Evolutionary conservation across 2,113 vertebrate species (phyloP), one percentile per base, ranked within the genome.

Genomic region (Ctenodactylus gundi): DNA sequence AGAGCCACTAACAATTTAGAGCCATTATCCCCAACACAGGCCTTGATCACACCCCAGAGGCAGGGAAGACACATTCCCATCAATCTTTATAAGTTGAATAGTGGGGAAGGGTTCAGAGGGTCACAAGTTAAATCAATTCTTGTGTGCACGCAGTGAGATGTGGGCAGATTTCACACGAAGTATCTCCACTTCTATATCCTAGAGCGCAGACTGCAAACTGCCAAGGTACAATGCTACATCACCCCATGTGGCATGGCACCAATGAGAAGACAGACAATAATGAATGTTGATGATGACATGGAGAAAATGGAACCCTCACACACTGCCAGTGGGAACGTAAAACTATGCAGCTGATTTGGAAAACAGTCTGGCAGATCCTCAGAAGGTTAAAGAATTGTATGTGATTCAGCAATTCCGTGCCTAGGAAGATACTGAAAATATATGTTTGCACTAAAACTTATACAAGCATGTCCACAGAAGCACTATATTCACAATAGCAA

Each of bases 291-390:
- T 68, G 64, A 72, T 68, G 39, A 92, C 70, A 9, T n/a, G 46
- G 39, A 73, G 46, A 80, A 80, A 57, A 10, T 64, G 29, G 10
- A 90, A 39, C 58, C 53, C 23, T 75, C 53, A 68, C 23, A 64
- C 7, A 49, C 55, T 84, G 41, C 36, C 80, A 29, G 64, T 77
- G 25, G 44, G 34, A 62, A 49, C 46, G 49, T 78, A 70, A 96
- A 81, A 91, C 82, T 34, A 23, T 60, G 23, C 60, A 55, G 23
- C 10, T 68, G 14, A 34, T 72, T 80, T 86, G 83, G n/a, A 64
- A 96, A 96, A 93, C 14, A 67, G 70, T 49, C 12, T 84, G 21
- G 23, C 41, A n/a, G 7, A n/a, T 68, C 49, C 60, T 94, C 85
- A 86, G 70, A 94, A 95, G 46, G 34, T 85, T 58, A 72, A 57